Evolutionary conservation across 2,888 invertebrate species (phyloP).

Genomic region (Xestia rhomboidea): DNA sequence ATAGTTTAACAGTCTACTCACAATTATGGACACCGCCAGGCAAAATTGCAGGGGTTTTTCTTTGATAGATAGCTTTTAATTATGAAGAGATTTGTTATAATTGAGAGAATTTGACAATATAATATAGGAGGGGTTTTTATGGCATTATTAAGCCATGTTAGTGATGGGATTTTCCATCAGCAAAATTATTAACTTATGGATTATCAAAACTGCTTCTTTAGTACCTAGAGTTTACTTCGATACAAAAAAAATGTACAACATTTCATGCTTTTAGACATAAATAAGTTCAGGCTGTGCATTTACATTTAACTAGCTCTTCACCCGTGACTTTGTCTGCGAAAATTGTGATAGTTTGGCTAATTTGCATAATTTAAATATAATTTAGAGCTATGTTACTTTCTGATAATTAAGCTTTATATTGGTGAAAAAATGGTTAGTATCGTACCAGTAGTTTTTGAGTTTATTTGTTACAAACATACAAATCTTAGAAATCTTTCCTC

Average conservation of each 20-base stretch:
- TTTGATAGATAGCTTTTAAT: background rate
- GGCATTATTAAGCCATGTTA: background rate
- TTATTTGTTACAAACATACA: too few species aligned
- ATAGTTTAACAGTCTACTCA: conserved; percentile 3
- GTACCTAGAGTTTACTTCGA: background rate
- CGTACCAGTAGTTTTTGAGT: too few species aligned
- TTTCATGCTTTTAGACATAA: background rate
- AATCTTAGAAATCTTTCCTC: too few species aligned
- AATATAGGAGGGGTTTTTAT: background rate
- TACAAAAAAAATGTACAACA: background rate
- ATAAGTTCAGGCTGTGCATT: background rate
- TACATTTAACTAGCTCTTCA: too few species aligned
- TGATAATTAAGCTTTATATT: too few species aligned
- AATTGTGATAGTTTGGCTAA: too few species aligned
- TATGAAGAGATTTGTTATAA: background rate
- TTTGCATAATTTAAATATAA: too few species aligned
- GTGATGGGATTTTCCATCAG: background rate
- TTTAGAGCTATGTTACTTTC: too few species aligned
- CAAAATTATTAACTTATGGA: background rate
- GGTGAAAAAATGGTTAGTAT: too few species aligned
- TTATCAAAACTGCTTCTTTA: background rate
- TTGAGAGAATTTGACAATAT: background rate
- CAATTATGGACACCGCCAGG: background rate
- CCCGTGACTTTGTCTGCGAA: too few species aligned
- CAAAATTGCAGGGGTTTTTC: background rate